These are phyloP conservation scores for Belonocnema kinseyi DNA, from an alignment of 1,140 invertebrate genomes.

Conservation along the genomic window DNA sequence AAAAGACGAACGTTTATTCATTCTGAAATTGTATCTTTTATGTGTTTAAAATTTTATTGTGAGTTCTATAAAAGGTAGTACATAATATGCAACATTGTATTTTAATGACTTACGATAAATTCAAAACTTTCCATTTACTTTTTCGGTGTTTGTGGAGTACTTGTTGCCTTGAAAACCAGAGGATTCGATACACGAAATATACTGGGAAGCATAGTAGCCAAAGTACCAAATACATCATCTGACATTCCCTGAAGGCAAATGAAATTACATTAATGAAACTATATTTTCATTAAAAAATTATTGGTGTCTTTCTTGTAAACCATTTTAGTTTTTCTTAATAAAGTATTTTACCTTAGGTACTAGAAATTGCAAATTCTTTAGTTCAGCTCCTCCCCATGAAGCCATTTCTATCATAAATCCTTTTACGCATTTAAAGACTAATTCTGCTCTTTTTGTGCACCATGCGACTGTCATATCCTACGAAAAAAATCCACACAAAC, in stretches of 20 bases:
- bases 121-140: neutral
- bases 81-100: neutral
- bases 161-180: conserved; percentile 79
- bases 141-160: conserved; percentile 68
- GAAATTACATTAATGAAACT: neutral
- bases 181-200: conserved; percentile 95
- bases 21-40: too few relatives aligned
- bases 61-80: too few relatives aligned
- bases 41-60: too few relatives aligned
- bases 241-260: conserved; percentile 85
- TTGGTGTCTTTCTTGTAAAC: conserved; percentile 18
- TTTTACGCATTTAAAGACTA: conserved; percentile 99
- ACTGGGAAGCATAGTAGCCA: conserved; percentile 91
- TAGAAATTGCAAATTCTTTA: conserved; percentile 91
- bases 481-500: conserved; percentile 50
- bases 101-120: neutral
- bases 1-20: too few relatives aligned
- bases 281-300: neutral
- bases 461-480: conserved; percentile 97
- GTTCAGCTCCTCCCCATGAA: conserved; percentile 92
- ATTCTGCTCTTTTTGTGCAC: conserved; percentile 96
- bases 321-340: neutral
- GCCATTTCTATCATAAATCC: conserved; percentile 99
- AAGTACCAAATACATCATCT: conserved; percentile 88
- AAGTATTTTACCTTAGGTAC: conserved; percentile 81